Evolutionary conservation across 2,113 vertebrate species (phyloP).

Genomic region (Lota lota): DNA sequence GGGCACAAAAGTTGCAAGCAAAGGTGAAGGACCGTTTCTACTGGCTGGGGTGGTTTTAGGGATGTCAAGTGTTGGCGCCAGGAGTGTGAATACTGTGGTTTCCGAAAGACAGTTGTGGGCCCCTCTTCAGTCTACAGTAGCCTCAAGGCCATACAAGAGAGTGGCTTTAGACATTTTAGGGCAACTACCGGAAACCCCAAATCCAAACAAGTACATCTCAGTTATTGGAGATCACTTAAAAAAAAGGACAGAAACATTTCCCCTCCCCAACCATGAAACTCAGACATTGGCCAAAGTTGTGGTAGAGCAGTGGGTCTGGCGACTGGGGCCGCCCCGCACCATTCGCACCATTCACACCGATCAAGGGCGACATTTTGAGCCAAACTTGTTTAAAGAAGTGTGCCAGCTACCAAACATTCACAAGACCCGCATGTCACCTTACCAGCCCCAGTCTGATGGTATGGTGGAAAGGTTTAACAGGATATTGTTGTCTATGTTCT

Average conservation of each 20-base stretch:
- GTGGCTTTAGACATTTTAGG: constrained; percentile 17
- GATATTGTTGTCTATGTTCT: constrained; percentile 14
- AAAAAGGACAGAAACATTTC: constrained; percentile 17
- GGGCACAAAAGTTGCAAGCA: constrained; percentile 3
- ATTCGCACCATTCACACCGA: constrained; percentile 6
- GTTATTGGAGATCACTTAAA: constrained; percentile 19
- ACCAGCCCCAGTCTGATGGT: constrained; percentile 17
- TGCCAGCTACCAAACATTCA: background rate
- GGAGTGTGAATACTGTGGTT: constrained; percentile 10
- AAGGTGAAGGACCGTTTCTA: constrained; percentile 24
- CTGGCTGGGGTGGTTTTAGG: constrained; percentile 11
- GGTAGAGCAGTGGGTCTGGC: constrained; percentile 5
- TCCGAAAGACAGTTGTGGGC: background rate
- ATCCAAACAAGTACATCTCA: constrained; percentile 9
- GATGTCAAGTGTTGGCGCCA: constrained; percentile 7
- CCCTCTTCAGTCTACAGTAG: background rate
- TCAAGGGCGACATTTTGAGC: constrained; percentile 9
- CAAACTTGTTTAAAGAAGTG: background rate
- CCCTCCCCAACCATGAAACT: constrained; percentile 20
- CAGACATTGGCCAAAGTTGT: constrained; percentile 4
- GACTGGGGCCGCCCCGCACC: constrained; percentile 3
- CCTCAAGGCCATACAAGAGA: background rate
- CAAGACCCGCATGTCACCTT: background rate
- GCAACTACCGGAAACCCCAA: constrained; percentile 3
- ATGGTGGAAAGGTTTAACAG: constrained; percentile 8